A percentile compares a stretch with the other conserved stretches of the same genome.
Conservation (phyloP, 2,113 vertebrate species). For the Trinectes maculatus region DNA sequence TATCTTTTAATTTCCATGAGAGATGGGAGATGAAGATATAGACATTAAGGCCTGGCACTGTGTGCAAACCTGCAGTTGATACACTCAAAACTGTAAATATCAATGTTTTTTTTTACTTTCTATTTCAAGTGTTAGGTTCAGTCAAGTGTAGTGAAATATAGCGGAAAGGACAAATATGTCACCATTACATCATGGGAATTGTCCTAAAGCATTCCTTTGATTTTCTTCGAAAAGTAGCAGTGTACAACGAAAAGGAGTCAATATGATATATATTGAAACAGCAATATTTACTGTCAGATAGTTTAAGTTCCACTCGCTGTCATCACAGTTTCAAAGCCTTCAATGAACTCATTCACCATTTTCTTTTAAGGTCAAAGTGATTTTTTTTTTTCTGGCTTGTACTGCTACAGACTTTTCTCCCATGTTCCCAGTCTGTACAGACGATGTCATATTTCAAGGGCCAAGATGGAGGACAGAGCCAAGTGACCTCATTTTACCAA, state of each 20-base stretch:
- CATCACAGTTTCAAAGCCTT: conserved; percentile 8
- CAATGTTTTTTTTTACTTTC: too few species aligned
- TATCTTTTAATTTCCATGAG: too few species aligned
- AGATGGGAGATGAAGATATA: too few species aligned
- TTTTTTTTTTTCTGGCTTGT: conserved; percentile 51
- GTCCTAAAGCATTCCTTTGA: conserved; percentile 15
- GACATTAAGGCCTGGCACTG: too few species aligned
- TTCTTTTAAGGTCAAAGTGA: conserved; percentile 62
- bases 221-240: conserved; percentile 7
- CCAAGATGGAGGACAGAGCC: conserved; percentile 82
- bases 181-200: not conserved
- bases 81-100: too few species aligned
- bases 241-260: conserved; percentile 3
- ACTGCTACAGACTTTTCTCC: conserved; percentile 31
- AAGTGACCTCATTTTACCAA: conserved; percentile 81
- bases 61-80: too few species aligned
- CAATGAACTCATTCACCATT: conserved; percentile 27
- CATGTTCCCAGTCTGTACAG: conserved; percentile 70
- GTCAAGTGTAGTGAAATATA: too few species aligned
- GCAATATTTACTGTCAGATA: conserved; percentile 42
- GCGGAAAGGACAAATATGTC: too few species aligned
- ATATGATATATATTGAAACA: conserved; percentile 29
- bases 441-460: conserved; percentile 82
- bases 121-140: too few species aligned
- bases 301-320: too few species aligned